These are phyloP conservation scores for Lepidothrix coronata DNA, from an alignment of 2,113 vertebrate species.

Conservation along the genomic window DNA sequence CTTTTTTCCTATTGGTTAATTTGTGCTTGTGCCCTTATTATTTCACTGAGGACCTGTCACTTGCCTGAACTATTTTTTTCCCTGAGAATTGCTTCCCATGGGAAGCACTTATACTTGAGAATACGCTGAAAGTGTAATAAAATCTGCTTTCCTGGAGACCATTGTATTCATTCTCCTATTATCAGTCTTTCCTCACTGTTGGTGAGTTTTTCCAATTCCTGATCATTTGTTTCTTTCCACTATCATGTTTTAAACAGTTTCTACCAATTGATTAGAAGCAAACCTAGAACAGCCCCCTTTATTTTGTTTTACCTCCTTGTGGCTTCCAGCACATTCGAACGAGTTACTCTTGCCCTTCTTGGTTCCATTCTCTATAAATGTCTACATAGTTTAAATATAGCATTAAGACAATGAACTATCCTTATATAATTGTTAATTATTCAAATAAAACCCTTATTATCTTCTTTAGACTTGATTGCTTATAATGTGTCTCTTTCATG, in stretches of 20 bases:
- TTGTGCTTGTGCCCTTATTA: neutral
- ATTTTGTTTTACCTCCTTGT: neutral
- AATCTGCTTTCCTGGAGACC: neutral
- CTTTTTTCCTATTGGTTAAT: neutral
- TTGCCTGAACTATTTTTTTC: constrained; percentile 4
- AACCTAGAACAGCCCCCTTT: neutral
- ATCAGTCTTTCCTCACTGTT: neutral
- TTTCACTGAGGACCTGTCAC: neutral
- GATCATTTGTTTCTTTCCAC: neutral
- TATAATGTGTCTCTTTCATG: neutral
- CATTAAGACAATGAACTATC: neutral
- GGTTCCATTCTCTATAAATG: neutral
- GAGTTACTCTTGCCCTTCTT: neutral
- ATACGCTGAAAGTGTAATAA: neutral
- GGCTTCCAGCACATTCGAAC: neutral
- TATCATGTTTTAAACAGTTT: neutral
- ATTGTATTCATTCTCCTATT: neutral
- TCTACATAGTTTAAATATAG: neutral
- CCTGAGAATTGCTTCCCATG: neutral
- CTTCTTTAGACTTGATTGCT: neutral
- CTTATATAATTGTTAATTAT: neutral
- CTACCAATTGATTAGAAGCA: neutral
- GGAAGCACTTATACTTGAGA: neutral
- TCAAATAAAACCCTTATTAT: neutral
- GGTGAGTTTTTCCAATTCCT: neutral